These are phyloP conservation scores for Tadarida brasiliensis DNA, from an alignment of 2,797 vertebrate species.

Conservation along the genomic window DNA sequence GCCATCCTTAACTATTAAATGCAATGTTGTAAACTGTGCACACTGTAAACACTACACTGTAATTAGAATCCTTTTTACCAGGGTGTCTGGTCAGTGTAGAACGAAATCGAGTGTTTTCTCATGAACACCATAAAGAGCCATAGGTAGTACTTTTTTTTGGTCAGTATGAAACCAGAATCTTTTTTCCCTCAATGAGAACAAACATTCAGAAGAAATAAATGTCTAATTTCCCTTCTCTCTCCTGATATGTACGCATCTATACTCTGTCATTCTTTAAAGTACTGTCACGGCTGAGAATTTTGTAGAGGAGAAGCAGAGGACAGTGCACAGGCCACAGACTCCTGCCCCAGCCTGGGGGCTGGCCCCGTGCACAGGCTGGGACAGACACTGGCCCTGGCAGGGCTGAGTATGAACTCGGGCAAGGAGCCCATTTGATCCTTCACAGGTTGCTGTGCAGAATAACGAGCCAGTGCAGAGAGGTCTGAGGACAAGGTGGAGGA, in stretches of 20 bases:
- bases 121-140: background rate
- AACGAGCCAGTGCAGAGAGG: background rate
- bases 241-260: background rate
- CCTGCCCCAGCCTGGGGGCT: too few relatives aligned
- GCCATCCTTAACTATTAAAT: constrained; percentile 7
- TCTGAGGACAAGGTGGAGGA: background rate
- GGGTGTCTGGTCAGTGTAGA: background rate
- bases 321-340: background rate
- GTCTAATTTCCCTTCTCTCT: constrained; percentile 22
- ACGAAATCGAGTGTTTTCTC: background rate
- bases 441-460: background rate
- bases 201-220: constrained; percentile 53
- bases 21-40: background rate
- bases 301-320: background rate
- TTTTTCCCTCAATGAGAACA: background rate
- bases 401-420: background rate
- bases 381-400: background rate
- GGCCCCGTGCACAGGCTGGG: background rate
- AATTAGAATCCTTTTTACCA: background rate
- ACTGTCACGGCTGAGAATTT: background rate
- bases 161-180: constrained; percentile 26
- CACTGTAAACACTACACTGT: background rate
- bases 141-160: background rate
- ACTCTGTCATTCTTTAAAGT: background rate
- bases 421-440: background rate